Conservation (phyloP, 64 coral and sea anemone species). For the Actinia equina region DNA sequence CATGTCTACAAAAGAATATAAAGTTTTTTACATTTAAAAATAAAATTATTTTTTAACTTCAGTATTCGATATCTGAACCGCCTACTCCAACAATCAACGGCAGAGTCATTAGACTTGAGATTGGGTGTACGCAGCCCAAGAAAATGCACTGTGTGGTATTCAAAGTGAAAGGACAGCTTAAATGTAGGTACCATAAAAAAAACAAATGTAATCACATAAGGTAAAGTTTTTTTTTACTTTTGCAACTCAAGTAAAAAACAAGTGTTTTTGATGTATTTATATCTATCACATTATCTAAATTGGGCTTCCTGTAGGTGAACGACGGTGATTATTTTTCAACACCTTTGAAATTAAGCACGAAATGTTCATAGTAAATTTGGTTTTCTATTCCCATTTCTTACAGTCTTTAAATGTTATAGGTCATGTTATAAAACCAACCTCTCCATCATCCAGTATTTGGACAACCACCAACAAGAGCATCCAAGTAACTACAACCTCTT, state of each 20-base stretch:
- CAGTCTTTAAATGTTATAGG: not conserved
- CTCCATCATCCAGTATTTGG: not conserved
- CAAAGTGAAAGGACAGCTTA: not conserved
- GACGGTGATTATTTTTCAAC: too few species aligned
- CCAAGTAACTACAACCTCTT: not conserved
- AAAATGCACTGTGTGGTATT: not conserved
- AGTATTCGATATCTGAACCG: not conserved
- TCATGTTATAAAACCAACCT: not conserved
- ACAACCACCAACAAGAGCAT: not conserved
- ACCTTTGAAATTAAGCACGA: too few species aligned
- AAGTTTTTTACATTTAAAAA: not conserved
- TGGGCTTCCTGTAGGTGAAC: too few species aligned
- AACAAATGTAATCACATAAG: too few species aligned
- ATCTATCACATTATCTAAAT: too few species aligned
- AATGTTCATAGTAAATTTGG: too few species aligned
- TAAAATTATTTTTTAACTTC: not conserved
- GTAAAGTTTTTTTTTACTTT: too few species aligned
- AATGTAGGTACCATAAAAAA: not conserved
- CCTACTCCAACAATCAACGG: not conserved
- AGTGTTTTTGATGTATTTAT: too few species aligned
- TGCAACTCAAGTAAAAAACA: too few species aligned
- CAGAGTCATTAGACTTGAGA: not conserved
- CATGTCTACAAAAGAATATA: not conserved
- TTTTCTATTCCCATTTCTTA: too few species aligned
- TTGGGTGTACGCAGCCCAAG: not conserved